A percentile compares a stretch with the other conserved stretches of the same genome.
These are phyloP conservation scores for Ceratosolen solmsi DNA, from an alignment of 1,140 invertebrate genomes.

Conservation along the genomic window DNA sequence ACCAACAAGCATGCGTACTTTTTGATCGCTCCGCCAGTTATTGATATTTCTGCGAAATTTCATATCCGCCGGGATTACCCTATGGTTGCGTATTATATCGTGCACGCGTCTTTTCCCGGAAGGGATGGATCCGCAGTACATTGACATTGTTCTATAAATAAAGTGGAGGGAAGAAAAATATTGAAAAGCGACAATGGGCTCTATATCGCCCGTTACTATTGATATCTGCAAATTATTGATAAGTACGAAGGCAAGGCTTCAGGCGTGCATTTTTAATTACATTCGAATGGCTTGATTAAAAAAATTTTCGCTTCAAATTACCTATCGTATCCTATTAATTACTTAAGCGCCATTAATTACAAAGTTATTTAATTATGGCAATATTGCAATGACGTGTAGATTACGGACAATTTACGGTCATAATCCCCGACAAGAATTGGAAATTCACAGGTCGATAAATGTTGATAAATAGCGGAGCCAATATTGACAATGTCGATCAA, in stretches of 20 bases:
- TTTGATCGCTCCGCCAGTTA: not conserved
- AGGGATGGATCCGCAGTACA: not conserved
- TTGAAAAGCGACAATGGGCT: not conserved
- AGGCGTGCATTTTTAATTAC: too few relatives aligned
- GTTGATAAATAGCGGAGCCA: too few relatives aligned
- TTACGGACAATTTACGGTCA: too few relatives aligned
- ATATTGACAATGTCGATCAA: too few relatives aligned
- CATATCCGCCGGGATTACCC: not conserved
- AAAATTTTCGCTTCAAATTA: not conserved
- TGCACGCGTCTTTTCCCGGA: not conserved
- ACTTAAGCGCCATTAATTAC: too few relatives aligned
- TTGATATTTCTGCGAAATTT: slow-evolving; percentile 11
- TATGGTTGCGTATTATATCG: not conserved
- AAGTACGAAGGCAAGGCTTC: not conserved
- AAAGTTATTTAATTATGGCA: too few relatives aligned
- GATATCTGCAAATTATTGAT: not conserved
- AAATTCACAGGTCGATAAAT: too few relatives aligned
- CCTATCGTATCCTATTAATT: too few relatives aligned
- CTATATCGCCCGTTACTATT: not conserved
- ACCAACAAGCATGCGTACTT: not conserved
- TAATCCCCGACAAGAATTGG: too few relatives aligned
- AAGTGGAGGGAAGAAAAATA: not conserved
- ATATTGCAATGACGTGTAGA: too few relatives aligned
- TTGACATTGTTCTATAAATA: slow-evolving; percentile 17
- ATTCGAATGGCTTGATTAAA: too few relatives aligned